Percentiles rank a stretch among this genome's conserved stretches.
phyloP scores from a whole-genome alignment of 53 echinoderm and acorn worm species.

The Glandiceps talaboti region DNA sequence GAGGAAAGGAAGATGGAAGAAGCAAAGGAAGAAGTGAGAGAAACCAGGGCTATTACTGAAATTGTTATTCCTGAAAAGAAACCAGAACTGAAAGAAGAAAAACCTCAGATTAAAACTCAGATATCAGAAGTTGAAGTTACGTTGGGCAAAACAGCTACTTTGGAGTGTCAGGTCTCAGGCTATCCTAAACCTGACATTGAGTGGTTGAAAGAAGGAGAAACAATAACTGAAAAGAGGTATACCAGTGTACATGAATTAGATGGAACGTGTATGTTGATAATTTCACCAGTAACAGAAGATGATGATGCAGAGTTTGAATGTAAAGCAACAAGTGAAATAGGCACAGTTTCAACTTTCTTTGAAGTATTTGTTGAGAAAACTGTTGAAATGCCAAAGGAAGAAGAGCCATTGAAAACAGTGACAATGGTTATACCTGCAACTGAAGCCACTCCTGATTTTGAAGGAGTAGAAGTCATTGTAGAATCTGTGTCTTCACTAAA shows the following conservation, averaged over 20 bases:
- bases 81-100: too few species aligned
- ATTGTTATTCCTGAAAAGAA: constrained; percentile 33
- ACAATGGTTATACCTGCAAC: too few species aligned
- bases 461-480: too few species aligned
- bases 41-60: constrained; percentile 70
- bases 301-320: constrained; percentile 98
- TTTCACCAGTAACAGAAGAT: constrained; percentile 52
- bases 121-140: constrained; percentile 46
- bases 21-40: too few species aligned
- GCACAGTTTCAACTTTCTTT: constrained; percentile 73
- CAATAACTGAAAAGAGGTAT: constrained; percentile 39
- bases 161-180: constrained; percentile 49
- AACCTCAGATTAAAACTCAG: constrained; percentile 67
- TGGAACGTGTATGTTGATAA: constrained; percentile 76
- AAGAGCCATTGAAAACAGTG: too few species aligned
- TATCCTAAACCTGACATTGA: constrained; percentile 65
- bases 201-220: constrained; percentile 92
- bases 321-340: constrained; percentile 92
- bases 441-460: too few species aligned
- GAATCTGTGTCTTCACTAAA: too few species aligned
- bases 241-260: constrained; percentile 32
- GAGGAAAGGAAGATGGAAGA: constrained; percentile 8
- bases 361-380: constrained; percentile 62
- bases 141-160: constrained; percentile 62
- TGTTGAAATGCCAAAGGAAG: constrained; percentile 20